These are phyloP conservation scores for Noctilio leporinus DNA, from an alignment of 2,113 vertebrate genomes.

Conservation along the genomic window DNA sequence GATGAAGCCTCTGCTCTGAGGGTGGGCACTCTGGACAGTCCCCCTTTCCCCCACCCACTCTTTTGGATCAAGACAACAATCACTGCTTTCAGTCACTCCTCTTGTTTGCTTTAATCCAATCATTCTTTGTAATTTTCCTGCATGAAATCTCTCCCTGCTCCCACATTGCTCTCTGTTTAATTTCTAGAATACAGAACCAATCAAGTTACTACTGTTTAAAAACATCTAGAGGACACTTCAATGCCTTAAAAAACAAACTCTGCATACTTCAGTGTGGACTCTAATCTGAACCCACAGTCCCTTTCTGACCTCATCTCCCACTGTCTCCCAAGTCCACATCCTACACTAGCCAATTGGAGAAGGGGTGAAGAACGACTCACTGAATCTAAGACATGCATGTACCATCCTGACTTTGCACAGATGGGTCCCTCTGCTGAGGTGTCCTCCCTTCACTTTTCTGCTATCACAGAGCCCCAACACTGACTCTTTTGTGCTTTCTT, in stretches of 20 bases:
- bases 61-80: too few species aligned
- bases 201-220: background rate
- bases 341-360: background rate
- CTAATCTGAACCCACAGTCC: background rate
- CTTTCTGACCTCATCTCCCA: background rate
- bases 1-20: background rate
- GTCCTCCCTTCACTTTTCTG: background rate
- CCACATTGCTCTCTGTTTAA: background rate
- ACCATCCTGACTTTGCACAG: background rate
- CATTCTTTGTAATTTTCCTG: background rate
- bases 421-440: background rate
- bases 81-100: background rate
- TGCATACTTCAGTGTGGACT: background rate
- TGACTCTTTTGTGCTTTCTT: slow-evolving; percentile 23
- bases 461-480: background rate
- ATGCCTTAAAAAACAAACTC: background rate
- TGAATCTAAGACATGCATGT: background rate
- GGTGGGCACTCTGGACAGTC: background rate
- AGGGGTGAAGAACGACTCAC: background rate
- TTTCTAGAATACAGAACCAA: background rate
- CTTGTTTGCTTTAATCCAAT: background rate
- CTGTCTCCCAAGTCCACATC: fast-evolving
- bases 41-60: background rate
- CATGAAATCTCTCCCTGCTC: background rate
- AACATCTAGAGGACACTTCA: background rate